A percentile compares a stretch with the other conserved stretches of the same genome.
These are phyloP conservation scores for Columba janthina DNA, from an alignment of 2,113 vertebrate genomes.

Conservation along the genomic window DNA sequence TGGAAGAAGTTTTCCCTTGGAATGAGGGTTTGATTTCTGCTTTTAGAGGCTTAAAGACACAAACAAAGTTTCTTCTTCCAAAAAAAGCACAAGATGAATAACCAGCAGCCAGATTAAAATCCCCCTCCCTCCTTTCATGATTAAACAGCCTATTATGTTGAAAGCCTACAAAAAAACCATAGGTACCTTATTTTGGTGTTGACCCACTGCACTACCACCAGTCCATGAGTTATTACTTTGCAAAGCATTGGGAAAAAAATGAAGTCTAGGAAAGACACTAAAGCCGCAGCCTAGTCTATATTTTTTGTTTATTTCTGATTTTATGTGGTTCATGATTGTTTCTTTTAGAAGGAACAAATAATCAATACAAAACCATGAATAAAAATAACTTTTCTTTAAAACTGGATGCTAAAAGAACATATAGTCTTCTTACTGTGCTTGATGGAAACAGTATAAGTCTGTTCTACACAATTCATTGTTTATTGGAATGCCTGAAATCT, in stretches of 20 bases:
- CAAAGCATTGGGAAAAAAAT: constrained; percentile 21
- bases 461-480: constrained; percentile 60
- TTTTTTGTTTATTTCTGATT: constrained; percentile 63
- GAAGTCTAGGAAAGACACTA: constrained; percentile 36
- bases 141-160: background rate
- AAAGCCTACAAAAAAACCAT: background rate
- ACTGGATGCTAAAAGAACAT: constrained; percentile 67
- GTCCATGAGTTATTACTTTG: background rate
- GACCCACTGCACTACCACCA: background rate
- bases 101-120: background rate
- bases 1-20: background rate
- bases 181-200: background rate
- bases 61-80: background rate
- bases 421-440: constrained; percentile 53
- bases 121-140: background rate
- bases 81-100: background rate
- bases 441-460: constrained; percentile 50
- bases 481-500: constrained; percentile 68
- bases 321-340: constrained; percentile 69
- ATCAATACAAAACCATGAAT: constrained; percentile 72
- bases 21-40: background rate
- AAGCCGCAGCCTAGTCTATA: constrained; percentile 22
- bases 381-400: constrained; percentile 76
- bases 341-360: constrained; percentile 74
- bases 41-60: background rate